Percentiles rank a stretch among this genome's conserved stretches.
These are phyloP conservation scores for Sprattus sprattus DNA, from an alignment of 2,113 vertebrate genomes.

Conservation along the genomic window DNA sequence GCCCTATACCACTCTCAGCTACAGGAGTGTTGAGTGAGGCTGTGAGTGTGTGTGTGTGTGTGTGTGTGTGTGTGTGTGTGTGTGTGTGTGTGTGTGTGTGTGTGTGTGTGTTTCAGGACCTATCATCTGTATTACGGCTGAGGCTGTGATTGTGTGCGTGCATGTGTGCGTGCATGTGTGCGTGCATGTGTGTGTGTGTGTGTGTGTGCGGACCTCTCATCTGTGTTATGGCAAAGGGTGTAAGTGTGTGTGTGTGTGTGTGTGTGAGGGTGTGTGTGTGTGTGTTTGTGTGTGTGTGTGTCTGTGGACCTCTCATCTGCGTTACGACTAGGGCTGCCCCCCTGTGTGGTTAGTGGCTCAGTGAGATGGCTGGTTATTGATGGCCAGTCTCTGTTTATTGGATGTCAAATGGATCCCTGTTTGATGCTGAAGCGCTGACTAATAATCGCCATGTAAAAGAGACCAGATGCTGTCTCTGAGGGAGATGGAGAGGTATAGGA, in stretches of 20 bases:
- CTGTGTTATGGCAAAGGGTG: not conserved
- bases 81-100: not conserved
- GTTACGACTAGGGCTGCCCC: too few relatives aligned
- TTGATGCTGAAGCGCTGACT: not conserved
- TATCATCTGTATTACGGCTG: too few relatives aligned
- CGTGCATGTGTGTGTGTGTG: not conserved
- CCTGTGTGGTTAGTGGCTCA: not conserved
- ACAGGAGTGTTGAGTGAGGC: not conserved
- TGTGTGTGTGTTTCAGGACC: not conserved
- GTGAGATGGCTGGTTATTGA: not conserved
- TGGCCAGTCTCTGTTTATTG: not conserved
- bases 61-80: constrained; percentile 24
- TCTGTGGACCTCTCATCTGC: too few relatives aligned
- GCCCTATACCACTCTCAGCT: not conserved
- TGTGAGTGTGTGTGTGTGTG: not conserved
- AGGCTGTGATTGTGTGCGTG: not conserved
- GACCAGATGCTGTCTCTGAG: not conserved
- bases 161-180: not conserved
- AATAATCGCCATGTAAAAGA: not conserved
- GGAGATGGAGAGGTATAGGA: constrained; percentile 19
- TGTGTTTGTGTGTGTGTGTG: too few relatives aligned
- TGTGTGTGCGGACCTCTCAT: too few relatives aligned
- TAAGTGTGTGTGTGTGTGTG: too few relatives aligned
- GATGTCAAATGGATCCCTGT: not conserved
- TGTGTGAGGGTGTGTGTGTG: too few relatives aligned